phyloP scores from a whole-genome alignment of 2,888 invertebrate genomes.

The Cantharis lateralis region DNA sequence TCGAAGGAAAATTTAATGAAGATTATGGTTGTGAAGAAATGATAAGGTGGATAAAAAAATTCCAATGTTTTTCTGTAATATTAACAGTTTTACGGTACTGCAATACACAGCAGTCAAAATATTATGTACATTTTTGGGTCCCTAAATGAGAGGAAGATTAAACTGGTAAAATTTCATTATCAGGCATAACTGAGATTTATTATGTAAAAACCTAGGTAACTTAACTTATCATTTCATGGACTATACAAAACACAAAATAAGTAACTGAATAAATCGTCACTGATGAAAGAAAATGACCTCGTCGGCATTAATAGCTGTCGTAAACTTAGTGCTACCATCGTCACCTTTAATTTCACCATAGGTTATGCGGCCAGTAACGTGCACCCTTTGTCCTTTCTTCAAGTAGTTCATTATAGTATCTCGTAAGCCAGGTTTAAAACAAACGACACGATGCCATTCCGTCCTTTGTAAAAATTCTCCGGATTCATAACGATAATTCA shows the following conservation, averaged over 20 bases:
- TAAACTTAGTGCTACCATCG: slow-evolving; percentile 70
- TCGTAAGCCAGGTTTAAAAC: slow-evolving; percentile 83
- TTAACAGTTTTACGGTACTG: too few relatives aligned
- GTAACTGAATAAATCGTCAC: background rate
- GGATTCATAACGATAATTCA: slow-evolving; percentile 78
- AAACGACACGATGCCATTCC: slow-evolving; percentile 89
- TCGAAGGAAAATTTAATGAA: too few relatives aligned
- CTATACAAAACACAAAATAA: background rate
- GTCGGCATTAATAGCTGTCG: slow-evolving; percentile 85
- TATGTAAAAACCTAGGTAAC: background rate
- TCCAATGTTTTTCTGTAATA: too few relatives aligned
- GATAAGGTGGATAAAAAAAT: too few relatives aligned
- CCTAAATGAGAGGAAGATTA: too few relatives aligned
- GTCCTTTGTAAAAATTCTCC: slow-evolving; percentile 84
- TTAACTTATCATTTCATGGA: background rate
- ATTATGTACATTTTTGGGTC: too few relatives aligned
- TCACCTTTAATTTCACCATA: slow-evolving; percentile 85
- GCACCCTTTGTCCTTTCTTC: slow-evolving; percentile 84
- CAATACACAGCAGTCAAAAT: too few relatives aligned
- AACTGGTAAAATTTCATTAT: background rate
- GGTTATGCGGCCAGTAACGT: slow-evolving; percentile 80
- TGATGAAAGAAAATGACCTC: slow-evolving; percentile 81
- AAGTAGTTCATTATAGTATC: slow-evolving; percentile 79
- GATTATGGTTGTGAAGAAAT: too few relatives aligned
- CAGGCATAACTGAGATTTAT: background rate